These are phyloP conservation scores for Brenthis hecate DNA, from an alignment of 2,888 invertebrate genomes.

Conservation along the genomic window DNA sequence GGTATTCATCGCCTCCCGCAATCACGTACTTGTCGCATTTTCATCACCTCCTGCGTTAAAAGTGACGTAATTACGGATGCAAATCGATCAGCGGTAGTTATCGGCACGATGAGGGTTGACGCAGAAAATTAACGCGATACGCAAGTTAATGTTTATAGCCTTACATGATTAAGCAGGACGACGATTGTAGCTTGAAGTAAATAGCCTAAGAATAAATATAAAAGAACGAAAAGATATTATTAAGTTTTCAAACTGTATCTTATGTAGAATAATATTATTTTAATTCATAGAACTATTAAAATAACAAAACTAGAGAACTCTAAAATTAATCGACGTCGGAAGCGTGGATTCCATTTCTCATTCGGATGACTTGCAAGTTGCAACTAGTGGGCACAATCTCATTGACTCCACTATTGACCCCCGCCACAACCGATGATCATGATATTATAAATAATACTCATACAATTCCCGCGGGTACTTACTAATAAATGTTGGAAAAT, in stretches of 20 bases:
- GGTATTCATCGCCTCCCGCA: constrained; percentile 60
- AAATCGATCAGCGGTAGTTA: constrained; percentile 80
- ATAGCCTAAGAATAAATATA: constrained; percentile 6
- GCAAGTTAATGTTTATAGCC: constrained; percentile 73
- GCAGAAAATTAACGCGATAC: constrained; percentile 77
- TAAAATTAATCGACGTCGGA: constrained; percentile 69
- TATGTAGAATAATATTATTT: constrained; percentile 2
- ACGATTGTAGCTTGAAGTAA: constrained; percentile 58
- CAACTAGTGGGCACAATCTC: constrained; percentile 73
- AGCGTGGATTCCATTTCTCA: constrained; percentile 73
- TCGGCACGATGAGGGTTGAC: constrained; percentile 73
- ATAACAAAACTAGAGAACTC: constrained; percentile 27
- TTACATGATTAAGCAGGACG: constrained; percentile 70
- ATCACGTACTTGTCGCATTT: constrained; percentile 79
- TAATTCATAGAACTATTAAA: constrained; percentile 16
- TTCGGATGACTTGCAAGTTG: constrained; percentile 78
- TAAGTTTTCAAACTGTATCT: too few relatives aligned
- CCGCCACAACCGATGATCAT: constrained; percentile 65
- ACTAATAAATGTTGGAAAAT: constrained; percentile 57
- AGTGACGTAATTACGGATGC: constrained; percentile 81
- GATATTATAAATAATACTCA: constrained; percentile 74
- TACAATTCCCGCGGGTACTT: constrained; percentile 68
- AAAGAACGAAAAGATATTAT: background rate
- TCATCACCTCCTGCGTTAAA: constrained; percentile 78
- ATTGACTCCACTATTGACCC: constrained; percentile 79